Evolutionary conservation across 2,888 invertebrate genomes (phyloP), one percentile per base, ranked within the genome.

Genomic region (Cremastobaeus sp.): DNA sequence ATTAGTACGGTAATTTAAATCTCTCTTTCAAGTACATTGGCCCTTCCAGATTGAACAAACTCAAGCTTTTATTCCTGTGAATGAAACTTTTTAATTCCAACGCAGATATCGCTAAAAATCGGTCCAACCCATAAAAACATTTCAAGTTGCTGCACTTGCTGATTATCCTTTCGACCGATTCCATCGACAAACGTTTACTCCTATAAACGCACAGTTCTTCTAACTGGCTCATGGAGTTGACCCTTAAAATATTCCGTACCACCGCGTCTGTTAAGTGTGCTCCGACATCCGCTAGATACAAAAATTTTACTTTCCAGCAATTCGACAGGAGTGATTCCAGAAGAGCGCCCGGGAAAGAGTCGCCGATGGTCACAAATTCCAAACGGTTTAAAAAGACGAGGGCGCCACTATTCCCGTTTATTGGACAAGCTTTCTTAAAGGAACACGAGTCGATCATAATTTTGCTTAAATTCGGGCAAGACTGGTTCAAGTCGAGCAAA

Each of bases 161-260:
- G 1, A 32, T 11, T 8, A 66, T 17, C 6, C 21, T 4, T 1
- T 48, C 15, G 2, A 66, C 9, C n/a, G 57, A 34, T 2, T 17
- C 48, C 17, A 66, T 32, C 3, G 66, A 17, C 11, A 66, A 57
- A 34, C 17, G 18, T 5, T 32, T 66, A 21, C 47, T 55, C 11
- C 32, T 57, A 21, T 57, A 57, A 4, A 66, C 41, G 18, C 66
- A 57, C 6, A 66, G 25, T 39, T 66, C 66, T 20, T 66, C 66
- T n/a, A 66, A 41, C 3, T 0, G 32, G 9, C 6, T 6, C 48
- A 66, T 32, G 0, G 41, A 11, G 21, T 66, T 57, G 3, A 14
- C 12, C 1, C 15, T 1, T 9, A 66, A 8, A 1, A 64, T n/a
- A 9, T 14, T 11, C 11, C 12, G 20, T 14, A 64, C 14, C 5